phyloP scores from a whole-genome alignment of 1,140 invertebrate species.

The Pomacea maculata region DNA sequence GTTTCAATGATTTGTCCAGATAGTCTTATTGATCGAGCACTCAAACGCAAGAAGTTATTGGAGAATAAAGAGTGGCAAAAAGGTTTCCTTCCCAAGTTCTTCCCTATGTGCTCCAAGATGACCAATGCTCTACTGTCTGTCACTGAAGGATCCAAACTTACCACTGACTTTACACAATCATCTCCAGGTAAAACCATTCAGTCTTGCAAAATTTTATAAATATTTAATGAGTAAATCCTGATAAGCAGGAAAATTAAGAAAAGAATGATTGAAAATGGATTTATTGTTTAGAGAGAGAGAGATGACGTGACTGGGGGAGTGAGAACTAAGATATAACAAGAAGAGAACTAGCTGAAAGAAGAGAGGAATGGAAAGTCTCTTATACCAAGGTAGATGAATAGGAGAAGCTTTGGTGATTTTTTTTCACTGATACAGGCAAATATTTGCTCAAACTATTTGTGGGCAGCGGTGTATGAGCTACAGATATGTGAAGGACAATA shows the following conservation, averaged over 20 bases:
- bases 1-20: background rate
- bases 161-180: background rate
- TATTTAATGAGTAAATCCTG: no score
- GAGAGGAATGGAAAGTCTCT: no score
- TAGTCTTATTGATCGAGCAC: slow-evolving; percentile 1
- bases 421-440: no score
- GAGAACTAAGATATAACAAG: no score
- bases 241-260: no score
- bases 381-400: no score
- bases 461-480: background rate
- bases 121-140: background rate
- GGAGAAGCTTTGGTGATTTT: no score
- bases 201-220: no score
- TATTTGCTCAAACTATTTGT: background rate
- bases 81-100: slow-evolving; percentile 1
- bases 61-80: background rate
- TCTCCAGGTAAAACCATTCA: background rate
- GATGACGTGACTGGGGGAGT: no score
- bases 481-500: background rate
- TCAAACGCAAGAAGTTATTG: background rate
- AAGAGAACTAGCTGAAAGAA: no score
- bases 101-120: background rate
- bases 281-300: no score
- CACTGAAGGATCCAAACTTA: background rate
- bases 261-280: no score